Evolutionary conservation across 35 echinoderm and acorn worm genomes (phyloP).

Genomic region (Holothuria glaberrima): DNA sequence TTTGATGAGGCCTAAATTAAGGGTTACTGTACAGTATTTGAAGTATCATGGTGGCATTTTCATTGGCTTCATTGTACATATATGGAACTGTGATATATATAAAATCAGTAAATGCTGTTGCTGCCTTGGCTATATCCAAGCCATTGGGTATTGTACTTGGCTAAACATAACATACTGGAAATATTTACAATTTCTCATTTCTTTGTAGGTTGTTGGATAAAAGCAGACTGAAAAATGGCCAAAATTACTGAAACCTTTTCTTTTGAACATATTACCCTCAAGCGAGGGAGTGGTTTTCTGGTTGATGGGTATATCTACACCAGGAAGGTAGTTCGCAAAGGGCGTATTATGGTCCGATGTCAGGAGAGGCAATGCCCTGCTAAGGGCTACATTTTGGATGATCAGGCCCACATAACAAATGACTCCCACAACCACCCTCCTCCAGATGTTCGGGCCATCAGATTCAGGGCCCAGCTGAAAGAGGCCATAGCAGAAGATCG

Average conservation of each 20-base stretch:
- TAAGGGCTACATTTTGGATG: constrained; percentile 29
- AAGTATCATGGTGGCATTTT: no score
- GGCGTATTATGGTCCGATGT: constrained; percentile 1
- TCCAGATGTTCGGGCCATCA: constrained; percentile 34
- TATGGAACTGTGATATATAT: no score
- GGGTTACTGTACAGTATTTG: no score
- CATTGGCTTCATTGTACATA: no score
- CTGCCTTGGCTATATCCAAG: no score
- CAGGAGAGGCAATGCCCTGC: constrained; percentile 31
- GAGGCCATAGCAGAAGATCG: constrained; percentile 32
- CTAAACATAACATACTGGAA: no score
- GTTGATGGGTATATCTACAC: constrained; percentile 50
- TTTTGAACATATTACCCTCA: constrained; percentile 48
- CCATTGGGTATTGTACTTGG: no score
- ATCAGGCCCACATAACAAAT: constrained; percentile 12
- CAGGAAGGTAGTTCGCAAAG: not conserved
- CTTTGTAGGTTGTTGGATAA: no score
- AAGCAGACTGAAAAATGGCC: not conserved
- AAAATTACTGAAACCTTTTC: not conserved
- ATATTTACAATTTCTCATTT: no score
- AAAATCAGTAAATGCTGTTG: no score
- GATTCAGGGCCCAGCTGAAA: constrained; percentile 45
- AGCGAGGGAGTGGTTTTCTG: constrained; percentile 34
- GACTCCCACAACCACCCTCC: not conserved
- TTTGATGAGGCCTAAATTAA: no score